Evolutionary conservation across 2,797 vertebrate genomes (phyloP), one percentile per base, ranked within the genome.

Genomic region (Carduelis carduelis): DNA sequence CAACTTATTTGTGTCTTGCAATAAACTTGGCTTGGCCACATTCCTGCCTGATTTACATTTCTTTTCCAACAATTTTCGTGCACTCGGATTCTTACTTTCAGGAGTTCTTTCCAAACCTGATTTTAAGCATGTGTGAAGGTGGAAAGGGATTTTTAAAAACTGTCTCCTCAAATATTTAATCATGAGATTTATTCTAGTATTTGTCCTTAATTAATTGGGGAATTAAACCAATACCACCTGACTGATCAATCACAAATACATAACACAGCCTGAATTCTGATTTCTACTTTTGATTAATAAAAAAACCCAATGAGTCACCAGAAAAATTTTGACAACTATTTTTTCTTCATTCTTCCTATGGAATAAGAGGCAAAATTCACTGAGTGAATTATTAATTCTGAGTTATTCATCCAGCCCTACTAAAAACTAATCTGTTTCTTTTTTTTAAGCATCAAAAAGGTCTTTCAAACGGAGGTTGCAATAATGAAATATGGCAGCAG

Each of bases 401-500:
- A 94, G 90, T 96, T 95, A 93, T 94, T 95, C 93, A 93, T 65
- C 89, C 84, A 83, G 82, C 82, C 72, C 88, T 41, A 72, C 55
- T 95, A 94, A 83, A 96, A 93, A 72, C 41, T 95, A 96, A 97
- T 80, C 86, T 90, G 52, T 89, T 97, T 78, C 66, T 11, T 84
- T 93, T 93, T 93, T 91, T 78, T 39, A 90, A 52, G 92, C 92
- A 92, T 93, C 76, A 83, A 84, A 96, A 97, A 61, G 55, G 69
- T 89, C 84, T 97, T 96, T 94, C 88, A 89, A 89, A 96, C 14
- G 43, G 84, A 68, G 96, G 94, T 96, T 95, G 85, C 66, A 96
- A n/a, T 97, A 97, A 96, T 96, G 89, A 97, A 98, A 96, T 97
- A 91, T 80, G 83, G 82, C 94, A 97, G 87, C 75, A 93, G 86